Percentiles rank a stretch among this genome's conserved stretches.
These are phyloP conservation scores for Pogonognathellus flavescens DNA, from an alignment of 1,140 invertebrate genomes.

Conservation along the genomic window DNA sequence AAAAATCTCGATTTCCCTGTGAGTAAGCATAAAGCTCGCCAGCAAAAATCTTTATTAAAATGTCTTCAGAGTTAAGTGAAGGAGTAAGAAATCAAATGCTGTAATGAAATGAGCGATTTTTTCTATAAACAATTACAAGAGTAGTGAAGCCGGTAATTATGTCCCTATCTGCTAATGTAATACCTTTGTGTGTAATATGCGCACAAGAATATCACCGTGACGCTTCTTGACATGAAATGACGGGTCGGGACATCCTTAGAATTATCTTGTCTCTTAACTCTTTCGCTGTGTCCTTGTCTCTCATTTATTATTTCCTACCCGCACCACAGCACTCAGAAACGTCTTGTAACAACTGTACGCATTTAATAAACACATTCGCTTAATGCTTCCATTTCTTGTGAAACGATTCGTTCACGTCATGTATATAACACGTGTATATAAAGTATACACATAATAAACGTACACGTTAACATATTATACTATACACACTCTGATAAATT, in stretches of 20 bases:
- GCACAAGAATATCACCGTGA: background rate
- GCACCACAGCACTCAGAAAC: background rate
- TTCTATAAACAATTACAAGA: background rate
- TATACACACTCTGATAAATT: background rate
- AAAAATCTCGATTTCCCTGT: conserved; percentile 4
- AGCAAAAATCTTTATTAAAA: too few species aligned
- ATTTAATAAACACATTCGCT: background rate
- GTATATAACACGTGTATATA: background rate
- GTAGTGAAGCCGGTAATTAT: conserved; percentile 12
- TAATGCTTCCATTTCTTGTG: background rate
- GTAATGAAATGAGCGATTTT: conserved; percentile 2
- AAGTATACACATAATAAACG: too few species aligned
- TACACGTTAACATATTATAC: background rate
- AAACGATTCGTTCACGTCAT: background rate
- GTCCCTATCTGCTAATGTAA: background rate
- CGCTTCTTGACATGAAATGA: conserved; percentile 31
- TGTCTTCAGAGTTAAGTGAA: too few species aligned
- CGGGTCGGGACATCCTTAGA: conserved; percentile 8
- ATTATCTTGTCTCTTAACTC: conserved; percentile 3
- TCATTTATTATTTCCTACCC: too few species aligned
- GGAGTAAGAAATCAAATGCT: conserved; percentile 23
- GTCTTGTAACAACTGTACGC: background rate
- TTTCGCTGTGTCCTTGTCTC: background rate
- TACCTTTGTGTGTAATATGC: background rate
- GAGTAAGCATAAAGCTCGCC: too few species aligned